Evolutionary conservation across 2,888 invertebrate species (phyloP).

Genomic region (Parthenolecanium corni): DNA sequence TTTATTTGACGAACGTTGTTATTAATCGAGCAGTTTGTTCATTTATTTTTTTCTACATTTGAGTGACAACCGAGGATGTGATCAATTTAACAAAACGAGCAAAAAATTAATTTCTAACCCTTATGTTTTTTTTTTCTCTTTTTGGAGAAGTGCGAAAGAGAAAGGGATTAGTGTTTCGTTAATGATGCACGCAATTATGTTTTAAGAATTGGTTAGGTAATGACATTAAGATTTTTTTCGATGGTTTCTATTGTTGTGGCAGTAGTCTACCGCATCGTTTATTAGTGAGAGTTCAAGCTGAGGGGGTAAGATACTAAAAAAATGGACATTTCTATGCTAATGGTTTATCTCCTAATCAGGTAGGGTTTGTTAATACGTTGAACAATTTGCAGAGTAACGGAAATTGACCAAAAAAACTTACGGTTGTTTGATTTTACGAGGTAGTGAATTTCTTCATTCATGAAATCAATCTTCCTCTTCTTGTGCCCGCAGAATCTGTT

Average conservation of each 20-base stretch:
- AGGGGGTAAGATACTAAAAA: no score
- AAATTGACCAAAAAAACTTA: no score
- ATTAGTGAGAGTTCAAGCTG: background rate
- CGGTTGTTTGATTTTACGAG: no score
- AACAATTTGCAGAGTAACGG: no score
- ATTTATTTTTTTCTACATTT: background rate
- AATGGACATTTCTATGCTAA: no score
- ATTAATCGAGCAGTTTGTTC: slow-evolving; percentile 4
- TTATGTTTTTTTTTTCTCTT: no score
- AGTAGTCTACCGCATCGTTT: background rate
- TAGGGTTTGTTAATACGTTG: no score
- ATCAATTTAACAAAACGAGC: slow-evolving; percentile 14
- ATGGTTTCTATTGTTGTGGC: background rate
- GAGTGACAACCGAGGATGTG: slow-evolving; percentile 24
- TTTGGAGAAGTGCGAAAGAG: background rate
- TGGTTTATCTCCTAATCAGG: no score
- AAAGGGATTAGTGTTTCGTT: slow-evolving; percentile 16
- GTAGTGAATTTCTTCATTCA: no score
- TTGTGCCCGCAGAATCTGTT: no score
- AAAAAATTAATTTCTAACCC: background rate
- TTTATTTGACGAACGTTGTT: slow-evolving; percentile 3
- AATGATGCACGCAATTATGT: slow-evolving; percentile 23
- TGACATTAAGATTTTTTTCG: slow-evolving; percentile 5
- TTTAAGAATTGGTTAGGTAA: slow-evolving; percentile 23
- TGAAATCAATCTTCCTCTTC: no score